Evolutionary conservation across 2,113 vertebrate genomes (phyloP).

Genomic region (Charina bottae): DNA sequence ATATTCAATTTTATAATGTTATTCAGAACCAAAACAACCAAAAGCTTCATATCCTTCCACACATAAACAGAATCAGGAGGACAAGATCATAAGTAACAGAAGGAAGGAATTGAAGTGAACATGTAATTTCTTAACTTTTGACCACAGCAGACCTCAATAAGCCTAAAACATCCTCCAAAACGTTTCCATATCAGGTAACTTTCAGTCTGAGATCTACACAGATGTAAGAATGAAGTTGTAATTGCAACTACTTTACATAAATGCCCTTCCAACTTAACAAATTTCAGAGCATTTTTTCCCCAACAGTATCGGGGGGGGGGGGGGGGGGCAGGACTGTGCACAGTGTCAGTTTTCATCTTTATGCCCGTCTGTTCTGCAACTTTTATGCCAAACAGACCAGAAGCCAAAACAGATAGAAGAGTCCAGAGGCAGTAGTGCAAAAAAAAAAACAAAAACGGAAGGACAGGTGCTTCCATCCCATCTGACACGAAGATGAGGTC

Average conservation of each 20-base stretch:
- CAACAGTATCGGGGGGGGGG: neutral
- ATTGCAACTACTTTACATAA: constrained; percentile 7
- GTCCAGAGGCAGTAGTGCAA: neutral
- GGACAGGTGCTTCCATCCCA: neutral
- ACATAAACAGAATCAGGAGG: neutral
- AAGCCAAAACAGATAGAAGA: neutral
- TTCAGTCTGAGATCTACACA: constrained; percentile 47
- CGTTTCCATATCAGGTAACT: constrained; percentile 26
- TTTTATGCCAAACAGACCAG: neutral
- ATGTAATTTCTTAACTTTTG: constrained; percentile 43
- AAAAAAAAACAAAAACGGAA: neutral
- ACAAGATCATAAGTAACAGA: neutral
- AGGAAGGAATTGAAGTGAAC: neutral
- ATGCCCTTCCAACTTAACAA: constrained; percentile 8
- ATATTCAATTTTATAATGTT: neutral
- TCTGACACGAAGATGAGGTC: neutral
- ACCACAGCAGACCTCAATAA: constrained; percentile 36
- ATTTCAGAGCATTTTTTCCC: neutral
- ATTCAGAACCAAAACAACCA: constrained; percentile 13
- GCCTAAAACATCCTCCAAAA: constrained; percentile 32
- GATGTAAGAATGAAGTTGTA: constrained; percentile 9
- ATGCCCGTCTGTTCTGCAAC: neutral
- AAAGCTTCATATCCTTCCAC: constrained; percentile 24
- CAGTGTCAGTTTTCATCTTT: neutral
- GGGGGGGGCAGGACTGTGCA: too few species aligned